Evolutionary conservation across 2,113 vertebrate species (phyloP), one percentile per base, ranked within the genome.

Genomic region (Aegotheles bennettii): DNA sequence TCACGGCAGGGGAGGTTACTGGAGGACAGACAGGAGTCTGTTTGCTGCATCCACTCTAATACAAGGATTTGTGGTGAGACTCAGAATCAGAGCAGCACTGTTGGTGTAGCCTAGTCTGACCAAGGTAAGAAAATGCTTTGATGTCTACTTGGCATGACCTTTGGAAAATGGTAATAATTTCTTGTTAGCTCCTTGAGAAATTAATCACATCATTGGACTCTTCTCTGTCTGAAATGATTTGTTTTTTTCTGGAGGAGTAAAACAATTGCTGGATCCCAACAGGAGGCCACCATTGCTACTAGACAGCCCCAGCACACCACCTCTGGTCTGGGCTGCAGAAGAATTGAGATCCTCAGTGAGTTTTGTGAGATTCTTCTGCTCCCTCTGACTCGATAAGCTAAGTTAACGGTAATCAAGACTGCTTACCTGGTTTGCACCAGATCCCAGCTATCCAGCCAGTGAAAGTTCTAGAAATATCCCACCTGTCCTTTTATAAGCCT

Each of bases 41-140:
- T 65, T 48, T 71, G n/a, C 36, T 5, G 0, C 45, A 25, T n/a
- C 8, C 16, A 63, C 25, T 26, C 31, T 3, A 25, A 28, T 0
- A 40, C 15, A 28, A 78, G 42, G 19, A 61, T 79, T 78, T 82
- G 38, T 63, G 38, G 21, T 63, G 61, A 45, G 6, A 13, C 28
- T 13, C 45, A 48, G 42, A 53, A 59, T 35, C 45, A 65, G 26
- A 70, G 60, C 50, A 71, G 24, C 47, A 57, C 24, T 87, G 26
- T 75, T 70, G 45, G 11, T 40, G 31, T 45, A 78, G 56, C 10
- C 26, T 61, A 31, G 28, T 50, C 75, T 40, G 60, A 19, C 31
- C 42, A 82, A 48, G 16, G 26, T 70, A 78, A 74, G 50, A 65
- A 74, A 65, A 78, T 2, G 2, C 11, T 81, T 78, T 70, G 31